Evolutionary conservation across 2,888 invertebrate species (phyloP).

Genomic region (Iphiclides podalirius): DNA sequence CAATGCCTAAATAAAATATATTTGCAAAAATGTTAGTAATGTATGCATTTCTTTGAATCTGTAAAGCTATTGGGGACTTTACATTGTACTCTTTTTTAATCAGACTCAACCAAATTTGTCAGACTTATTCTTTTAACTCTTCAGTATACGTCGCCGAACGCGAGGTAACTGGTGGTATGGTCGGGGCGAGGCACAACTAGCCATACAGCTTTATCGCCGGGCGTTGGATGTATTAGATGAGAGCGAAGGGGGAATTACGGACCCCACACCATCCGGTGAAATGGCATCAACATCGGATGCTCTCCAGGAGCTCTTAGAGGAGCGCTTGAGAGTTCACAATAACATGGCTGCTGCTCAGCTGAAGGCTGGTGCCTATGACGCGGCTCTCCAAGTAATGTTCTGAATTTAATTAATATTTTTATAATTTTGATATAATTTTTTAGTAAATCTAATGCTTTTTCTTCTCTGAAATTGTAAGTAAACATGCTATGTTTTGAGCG

Average conservation of each 20-base stretch:
- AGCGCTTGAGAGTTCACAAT: constrained; percentile 91
- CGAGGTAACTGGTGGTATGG: constrained; percentile 95
- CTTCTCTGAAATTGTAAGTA: too few relatives aligned
- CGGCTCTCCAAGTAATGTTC: constrained; percentile 83
- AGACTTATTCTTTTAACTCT: too few relatives aligned
- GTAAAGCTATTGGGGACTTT: too few relatives aligned
- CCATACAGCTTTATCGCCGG: constrained; percentile 92
- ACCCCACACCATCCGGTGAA: constrained; percentile 74
- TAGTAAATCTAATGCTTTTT: too few relatives aligned
- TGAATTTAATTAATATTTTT: too few relatives aligned
- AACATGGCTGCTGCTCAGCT: constrained; percentile 96
- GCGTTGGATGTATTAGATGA: constrained; percentile 91
- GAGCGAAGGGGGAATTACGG: constrained; percentile 82
- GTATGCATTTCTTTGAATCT: too few relatives aligned
- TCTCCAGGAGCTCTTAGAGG: constrained; percentile 82
- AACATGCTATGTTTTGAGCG: too few relatives aligned
- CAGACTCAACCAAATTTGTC: too few relatives aligned
- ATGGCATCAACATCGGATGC: constrained; percentile 50
- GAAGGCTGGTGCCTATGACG: constrained; percentile 91
- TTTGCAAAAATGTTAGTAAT: too few relatives aligned
- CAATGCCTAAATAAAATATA: too few relatives aligned
- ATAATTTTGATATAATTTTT: constrained; percentile 23
- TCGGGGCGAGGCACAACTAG: constrained; percentile 88
- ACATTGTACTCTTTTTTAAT: too few relatives aligned
- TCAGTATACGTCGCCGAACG: constrained; percentile 80